Percentiles rank a stretch among this genome's conserved stretches.
Conservation (phyloP, 2,797 vertebrate genomes). For the Monodelphis domestica region DNA sequence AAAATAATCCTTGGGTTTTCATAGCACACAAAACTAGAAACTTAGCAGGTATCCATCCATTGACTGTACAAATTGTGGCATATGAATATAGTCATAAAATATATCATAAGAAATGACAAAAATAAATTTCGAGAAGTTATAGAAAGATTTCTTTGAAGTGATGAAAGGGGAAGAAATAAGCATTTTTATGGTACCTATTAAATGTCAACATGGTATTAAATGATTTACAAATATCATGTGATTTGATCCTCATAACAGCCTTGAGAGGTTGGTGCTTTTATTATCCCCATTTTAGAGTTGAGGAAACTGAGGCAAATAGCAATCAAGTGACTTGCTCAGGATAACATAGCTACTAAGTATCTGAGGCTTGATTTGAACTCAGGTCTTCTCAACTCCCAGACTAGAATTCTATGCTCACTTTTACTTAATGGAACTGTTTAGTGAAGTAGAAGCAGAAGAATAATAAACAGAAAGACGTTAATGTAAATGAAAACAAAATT, state of each 20-base stretch:
- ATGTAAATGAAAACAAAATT: not conserved
- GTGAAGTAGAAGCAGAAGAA: not conserved
- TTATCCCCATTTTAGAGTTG: not conserved
- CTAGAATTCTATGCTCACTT: not conserved
- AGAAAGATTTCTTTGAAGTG: not conserved
- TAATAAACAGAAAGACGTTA: not conserved
- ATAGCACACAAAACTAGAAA: not conserved
- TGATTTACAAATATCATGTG: not conserved
- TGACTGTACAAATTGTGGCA: not conserved
- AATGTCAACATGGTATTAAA: not conserved
- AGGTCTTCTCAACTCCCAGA: not conserved
- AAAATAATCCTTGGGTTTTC: not conserved
- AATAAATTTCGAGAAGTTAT: not conserved
- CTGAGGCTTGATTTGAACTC: not conserved
- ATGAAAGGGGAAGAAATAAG: not conserved
- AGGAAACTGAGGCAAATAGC: not conserved
- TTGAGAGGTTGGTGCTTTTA: not conserved
- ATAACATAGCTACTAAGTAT: not conserved
- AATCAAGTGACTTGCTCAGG: not conserved
- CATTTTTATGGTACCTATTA: not conserved
- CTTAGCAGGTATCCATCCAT: not conserved
- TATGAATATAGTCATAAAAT: not conserved
- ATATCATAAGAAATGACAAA: not conserved
- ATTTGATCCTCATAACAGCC: not conserved
- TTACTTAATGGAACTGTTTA: not conserved